phyloP scores from a whole-genome alignment of 2,113 vertebrate genomes.

The Zapus hudsonius region DNA sequence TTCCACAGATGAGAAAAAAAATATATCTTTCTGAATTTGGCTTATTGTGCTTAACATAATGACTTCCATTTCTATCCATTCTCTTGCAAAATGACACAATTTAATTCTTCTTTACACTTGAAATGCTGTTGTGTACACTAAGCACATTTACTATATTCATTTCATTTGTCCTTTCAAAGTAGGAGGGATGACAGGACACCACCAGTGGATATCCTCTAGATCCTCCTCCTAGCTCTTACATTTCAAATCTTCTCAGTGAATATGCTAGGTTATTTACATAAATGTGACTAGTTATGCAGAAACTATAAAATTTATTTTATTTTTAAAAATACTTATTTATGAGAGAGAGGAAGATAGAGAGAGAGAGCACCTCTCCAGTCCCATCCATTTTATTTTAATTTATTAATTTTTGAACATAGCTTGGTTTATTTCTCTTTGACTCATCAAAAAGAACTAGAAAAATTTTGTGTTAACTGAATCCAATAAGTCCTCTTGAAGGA shows the following conservation, averaged over 20 bases:
- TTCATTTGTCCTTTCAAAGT: not conserved
- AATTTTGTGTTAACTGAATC: too few relatives aligned
- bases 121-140: not conserved
- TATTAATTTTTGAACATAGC: too few relatives aligned
- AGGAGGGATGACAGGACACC: fast-evolving
- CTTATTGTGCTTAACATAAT: not conserved
- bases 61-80: not conserved
- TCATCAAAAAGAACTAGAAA: too few relatives aligned
- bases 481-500: too few relatives aligned
- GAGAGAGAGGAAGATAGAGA: too few relatives aligned
- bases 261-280: not conserved
- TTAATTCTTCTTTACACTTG: not conserved
- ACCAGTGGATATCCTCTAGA: not conserved
- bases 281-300: not conserved
- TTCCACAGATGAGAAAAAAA: too few relatives aligned
- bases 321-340: too few relatives aligned
- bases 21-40: not conserved
- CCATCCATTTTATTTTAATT: not conserved
- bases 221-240: not conserved
- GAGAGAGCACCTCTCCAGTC: too few relatives aligned
- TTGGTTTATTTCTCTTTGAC: too few relatives aligned
- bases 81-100: not conserved
- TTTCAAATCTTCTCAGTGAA: not conserved
- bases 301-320: not conserved
- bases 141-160: not conserved